Evolutionary conservation across 2,113 vertebrate species (phyloP).

Genomic region (Engraulis encrasicolus): DNA sequence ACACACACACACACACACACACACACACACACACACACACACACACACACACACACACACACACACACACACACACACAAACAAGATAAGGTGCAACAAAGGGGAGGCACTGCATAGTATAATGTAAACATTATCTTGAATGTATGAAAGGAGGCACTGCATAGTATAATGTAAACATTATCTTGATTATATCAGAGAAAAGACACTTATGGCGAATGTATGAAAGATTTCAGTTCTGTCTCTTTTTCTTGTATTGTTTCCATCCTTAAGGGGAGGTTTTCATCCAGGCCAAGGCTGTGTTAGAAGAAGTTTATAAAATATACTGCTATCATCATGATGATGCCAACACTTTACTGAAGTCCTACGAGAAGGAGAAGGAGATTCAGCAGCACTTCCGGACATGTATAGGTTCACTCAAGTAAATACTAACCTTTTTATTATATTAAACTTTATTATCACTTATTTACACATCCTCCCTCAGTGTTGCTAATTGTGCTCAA

Average conservation of each 20-base stretch:
- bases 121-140: background rate
- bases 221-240: background rate
- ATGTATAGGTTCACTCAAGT: conserved; percentile 89
- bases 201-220: background rate
- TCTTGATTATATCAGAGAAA: background rate
- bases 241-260: conserved; percentile 42
- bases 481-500: conserved; percentile 51
- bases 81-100: background rate
- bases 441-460: background rate
- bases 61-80: too few species aligned
- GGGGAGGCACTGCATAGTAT: background rate
- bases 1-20: too few species aligned
- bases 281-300: conserved; percentile 86
- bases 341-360: conserved; percentile 85
- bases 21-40: too few species aligned
- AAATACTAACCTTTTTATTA: conserved; percentile 53
- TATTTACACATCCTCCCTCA: background rate
- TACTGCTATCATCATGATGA: conserved; percentile 96
- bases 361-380: conserved; percentile 90
- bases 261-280: conserved; percentile 84
- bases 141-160: background rate
- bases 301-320: conserved; percentile 94
- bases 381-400: conserved; percentile 85
- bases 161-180: background rate
- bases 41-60: too few species aligned